Evolutionary conservation across 2,797 vertebrate species (phyloP).

Genomic region (Epinephelus malabaricus): DNA sequence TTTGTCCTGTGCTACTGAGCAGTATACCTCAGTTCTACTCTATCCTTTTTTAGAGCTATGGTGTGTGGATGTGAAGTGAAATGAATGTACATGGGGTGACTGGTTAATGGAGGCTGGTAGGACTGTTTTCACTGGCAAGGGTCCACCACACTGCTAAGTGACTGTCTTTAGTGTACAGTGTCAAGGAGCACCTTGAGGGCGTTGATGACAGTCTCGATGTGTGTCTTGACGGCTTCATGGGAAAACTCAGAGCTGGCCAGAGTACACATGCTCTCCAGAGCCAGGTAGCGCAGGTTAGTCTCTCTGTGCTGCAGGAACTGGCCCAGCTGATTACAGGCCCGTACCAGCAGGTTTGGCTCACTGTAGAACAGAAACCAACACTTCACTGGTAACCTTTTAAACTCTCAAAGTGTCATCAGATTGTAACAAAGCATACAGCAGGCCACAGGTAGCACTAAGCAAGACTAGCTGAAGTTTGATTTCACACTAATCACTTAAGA

Average conservation of each 20-base stretch:
- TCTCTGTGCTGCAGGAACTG: conserved; percentile 95
- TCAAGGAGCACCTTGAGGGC: conserved; percentile 88
- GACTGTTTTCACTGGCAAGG: background rate
- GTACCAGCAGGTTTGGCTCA: conserved; percentile 92
- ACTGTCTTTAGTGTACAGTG: background rate
- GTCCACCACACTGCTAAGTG: background rate
- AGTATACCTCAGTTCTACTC: background rate
- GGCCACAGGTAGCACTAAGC: background rate
- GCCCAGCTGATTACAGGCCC: conserved; percentile 94
- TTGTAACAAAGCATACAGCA: background rate
- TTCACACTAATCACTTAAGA: background rate
- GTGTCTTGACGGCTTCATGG: conserved; percentile 93
- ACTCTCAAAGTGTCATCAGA: rapidly evolving
- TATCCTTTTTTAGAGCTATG: background rate
- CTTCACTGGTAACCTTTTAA: background rate
- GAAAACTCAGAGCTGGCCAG: conserved; percentile 95
- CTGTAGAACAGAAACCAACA: conserved; percentile 66
- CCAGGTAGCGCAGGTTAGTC: conserved; percentile 94
- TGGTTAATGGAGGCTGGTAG: background rate
- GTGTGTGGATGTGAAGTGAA: background rate
- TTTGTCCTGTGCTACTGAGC: background rate
- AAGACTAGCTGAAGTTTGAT: background rate
- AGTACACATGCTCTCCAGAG: conserved; percentile 94
- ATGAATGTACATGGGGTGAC: background rate
- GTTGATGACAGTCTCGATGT: conserved; percentile 94